phyloP scores from a whole-genome alignment of 2,797 vertebrate species.

The Takifugu ocellatus region DNA sequence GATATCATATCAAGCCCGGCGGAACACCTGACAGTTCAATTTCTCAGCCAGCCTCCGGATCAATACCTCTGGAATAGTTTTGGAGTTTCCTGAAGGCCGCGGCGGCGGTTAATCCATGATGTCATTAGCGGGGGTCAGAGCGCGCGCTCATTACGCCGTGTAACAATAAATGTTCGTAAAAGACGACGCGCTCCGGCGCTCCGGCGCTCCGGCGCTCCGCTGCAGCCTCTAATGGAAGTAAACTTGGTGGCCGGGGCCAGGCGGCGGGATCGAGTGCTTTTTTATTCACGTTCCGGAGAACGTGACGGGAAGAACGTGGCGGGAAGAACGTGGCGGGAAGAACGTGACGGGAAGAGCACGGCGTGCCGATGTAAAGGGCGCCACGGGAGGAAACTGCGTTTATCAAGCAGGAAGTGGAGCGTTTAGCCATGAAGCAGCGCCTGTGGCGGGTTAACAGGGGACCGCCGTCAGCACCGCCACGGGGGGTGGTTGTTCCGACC shows the following conservation, averaged over 20 bases:
- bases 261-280: conserved; percentile 35
- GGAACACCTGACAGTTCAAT: conserved; percentile 85
- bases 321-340: conserved; percentile 34
- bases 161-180: conserved; percentile 71
- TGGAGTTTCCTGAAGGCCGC: conserved; percentile 65
- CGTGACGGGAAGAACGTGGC: conserved; percentile 7
- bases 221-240: conserved; percentile 62
- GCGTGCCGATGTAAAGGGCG: too few relatives aligned
- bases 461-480: too few relatives aligned
- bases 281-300: conserved; percentile 33
- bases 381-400: not conserved
- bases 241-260: conserved; percentile 45
- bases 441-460: too few relatives aligned
- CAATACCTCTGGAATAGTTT: conserved; percentile 78
- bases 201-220: conserved; percentile 40
- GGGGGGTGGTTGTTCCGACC: too few relatives aligned
- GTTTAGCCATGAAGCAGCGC: too few relatives aligned
- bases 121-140: conserved; percentile 67
- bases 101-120: conserved; percentile 64
- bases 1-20: conserved; percentile 81
- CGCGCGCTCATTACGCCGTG: conserved; percentile 59
- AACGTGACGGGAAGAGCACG: conserved; percentile 34
- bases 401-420: not conserved
- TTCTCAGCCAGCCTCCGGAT: conserved; percentile 77
- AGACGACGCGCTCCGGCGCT: conserved; percentile 45